Evolutionary conservation across 2,797 vertebrate genomes (phyloP).

Genomic region (Cyclura pinguis): DNA sequence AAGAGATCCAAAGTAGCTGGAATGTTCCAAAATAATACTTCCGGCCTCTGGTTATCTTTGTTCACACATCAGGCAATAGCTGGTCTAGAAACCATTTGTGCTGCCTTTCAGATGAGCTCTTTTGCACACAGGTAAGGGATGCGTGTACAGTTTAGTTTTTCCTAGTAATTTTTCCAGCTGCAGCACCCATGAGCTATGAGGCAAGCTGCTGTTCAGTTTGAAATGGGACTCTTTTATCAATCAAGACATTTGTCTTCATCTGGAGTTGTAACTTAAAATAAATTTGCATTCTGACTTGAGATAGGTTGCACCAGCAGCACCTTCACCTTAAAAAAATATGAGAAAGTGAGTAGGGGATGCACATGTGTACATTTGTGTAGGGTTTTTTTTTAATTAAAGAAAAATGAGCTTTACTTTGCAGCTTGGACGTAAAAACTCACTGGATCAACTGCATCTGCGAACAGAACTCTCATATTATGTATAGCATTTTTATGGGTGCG

Average conservation of each 20-base stretch:
- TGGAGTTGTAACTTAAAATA: neutral
- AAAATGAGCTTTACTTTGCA: neutral
- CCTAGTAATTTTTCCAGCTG: neutral
- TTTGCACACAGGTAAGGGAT: neutral
- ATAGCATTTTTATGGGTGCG: neutral
- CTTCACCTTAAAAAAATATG: neutral
- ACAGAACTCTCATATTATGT: neutral
- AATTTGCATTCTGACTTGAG: neutral
- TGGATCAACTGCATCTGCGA: neutral
- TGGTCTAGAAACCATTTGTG: neutral
- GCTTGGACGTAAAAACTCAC: neutral
- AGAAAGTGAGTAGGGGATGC: neutral
- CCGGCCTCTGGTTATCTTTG: neutral
- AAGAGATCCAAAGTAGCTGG: neutral
- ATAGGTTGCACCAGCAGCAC: neutral
- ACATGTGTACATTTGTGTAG: neutral
- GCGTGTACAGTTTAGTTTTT: neutral
- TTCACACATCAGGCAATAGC: neutral
- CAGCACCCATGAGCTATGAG: neutral
- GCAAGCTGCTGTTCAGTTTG: constrained; percentile 24
- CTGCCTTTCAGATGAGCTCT: neutral
- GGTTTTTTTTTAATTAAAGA: neutral
- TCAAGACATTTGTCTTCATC: neutral
- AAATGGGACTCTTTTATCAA: neutral
- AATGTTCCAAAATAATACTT: neutral